Percentiles rank a stretch among this genome's conserved stretches.
Conservation (phyloP, 1,140 invertebrate genomes). For the Pseudomyrmex dendroicus region DNA sequence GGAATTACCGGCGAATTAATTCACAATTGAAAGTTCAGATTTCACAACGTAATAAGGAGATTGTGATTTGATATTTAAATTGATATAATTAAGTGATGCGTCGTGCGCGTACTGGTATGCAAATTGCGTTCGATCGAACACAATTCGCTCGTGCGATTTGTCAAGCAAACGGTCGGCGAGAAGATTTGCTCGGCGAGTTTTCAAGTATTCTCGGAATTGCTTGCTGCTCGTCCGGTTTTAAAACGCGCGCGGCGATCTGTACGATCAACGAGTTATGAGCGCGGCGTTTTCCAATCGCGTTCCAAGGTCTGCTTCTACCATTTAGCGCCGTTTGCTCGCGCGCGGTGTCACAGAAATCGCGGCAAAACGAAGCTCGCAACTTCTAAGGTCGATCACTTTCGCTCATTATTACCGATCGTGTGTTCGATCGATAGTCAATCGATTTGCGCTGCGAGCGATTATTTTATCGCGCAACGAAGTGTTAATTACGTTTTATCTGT, state of each 20-base stretch:
- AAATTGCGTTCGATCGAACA: constrained; percentile 12
- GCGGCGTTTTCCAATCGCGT: constrained; percentile 68
- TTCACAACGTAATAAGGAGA: constrained; percentile 4
- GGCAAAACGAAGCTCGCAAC: constrained; percentile 59
- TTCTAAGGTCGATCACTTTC: constrained; percentile 78
- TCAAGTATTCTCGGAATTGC: constrained; percentile 43
- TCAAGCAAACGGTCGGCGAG: neutral
- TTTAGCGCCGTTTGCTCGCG: constrained; percentile 54
- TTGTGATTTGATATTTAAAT: neutral
- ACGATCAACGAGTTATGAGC: constrained; percentile 35
- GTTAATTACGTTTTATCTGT: too few relatives aligned
- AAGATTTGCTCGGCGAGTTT: constrained; percentile 16
- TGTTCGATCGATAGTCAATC: constrained; percentile 53
- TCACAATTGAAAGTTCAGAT: constrained; percentile 29
- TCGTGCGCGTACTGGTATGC: neutral
- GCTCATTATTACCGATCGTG: constrained; percentile 68
- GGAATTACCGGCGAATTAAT: constrained; percentile 35
- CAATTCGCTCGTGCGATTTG: neutral
- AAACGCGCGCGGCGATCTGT: neutral
- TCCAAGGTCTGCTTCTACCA: constrained; percentile 72
- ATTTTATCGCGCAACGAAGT: neutral
- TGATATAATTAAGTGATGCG: constrained; percentile 15
- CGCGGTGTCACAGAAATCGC: constrained; percentile 64
- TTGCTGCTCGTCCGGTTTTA: constrained; percentile 15
- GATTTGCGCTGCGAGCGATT: constrained; percentile 3